These are phyloP conservation scores for Eunapius fragilis DNA, from an alignment of 37 sponge, comb jelly and placozoan genomes.

Conservation along the genomic window DNA sequence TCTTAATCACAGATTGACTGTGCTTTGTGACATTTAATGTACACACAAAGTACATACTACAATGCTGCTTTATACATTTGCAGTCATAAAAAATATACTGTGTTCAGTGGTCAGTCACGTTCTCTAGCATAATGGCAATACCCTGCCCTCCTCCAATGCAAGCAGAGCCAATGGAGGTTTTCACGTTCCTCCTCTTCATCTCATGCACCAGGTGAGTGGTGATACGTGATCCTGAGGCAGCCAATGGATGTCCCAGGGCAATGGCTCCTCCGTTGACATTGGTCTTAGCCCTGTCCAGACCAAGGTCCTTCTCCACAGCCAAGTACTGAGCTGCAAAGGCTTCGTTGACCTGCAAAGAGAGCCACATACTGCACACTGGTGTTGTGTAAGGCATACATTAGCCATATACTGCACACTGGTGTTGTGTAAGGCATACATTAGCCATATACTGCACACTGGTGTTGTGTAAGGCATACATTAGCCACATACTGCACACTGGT, in stretches of 20 bases:
- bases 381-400: no score
- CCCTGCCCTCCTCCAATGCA: conserved; percentile 99
- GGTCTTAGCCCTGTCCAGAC: conserved; percentile 81
- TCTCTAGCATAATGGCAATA: conserved; percentile 93
- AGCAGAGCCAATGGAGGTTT: conserved; percentile 91
- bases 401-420: not conserved
- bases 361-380: not conserved
- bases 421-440: no score
- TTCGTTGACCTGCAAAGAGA: conserved; percentile 88
- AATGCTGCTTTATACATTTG: no score
- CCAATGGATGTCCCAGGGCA: conserved; percentile 97
- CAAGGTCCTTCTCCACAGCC: conserved; percentile 90
- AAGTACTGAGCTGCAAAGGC: conserved; percentile 97
- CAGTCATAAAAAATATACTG: no score
- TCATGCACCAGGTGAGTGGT: conserved; percentile 90
- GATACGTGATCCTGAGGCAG: conserved; percentile 91
- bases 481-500: no score
- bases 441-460: no score
- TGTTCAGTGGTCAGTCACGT: conserved; percentile 30
- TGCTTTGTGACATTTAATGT: no score
- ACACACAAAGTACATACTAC: no score
- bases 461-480: no score
- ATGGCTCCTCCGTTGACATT: conserved; percentile 96
- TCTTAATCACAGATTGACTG: no score
- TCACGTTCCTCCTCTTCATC: conserved; percentile 61